These are phyloP conservation scores for Zapornia atra DNA, from an alignment of 2,113 vertebrate species.

Conservation along the genomic window DNA sequence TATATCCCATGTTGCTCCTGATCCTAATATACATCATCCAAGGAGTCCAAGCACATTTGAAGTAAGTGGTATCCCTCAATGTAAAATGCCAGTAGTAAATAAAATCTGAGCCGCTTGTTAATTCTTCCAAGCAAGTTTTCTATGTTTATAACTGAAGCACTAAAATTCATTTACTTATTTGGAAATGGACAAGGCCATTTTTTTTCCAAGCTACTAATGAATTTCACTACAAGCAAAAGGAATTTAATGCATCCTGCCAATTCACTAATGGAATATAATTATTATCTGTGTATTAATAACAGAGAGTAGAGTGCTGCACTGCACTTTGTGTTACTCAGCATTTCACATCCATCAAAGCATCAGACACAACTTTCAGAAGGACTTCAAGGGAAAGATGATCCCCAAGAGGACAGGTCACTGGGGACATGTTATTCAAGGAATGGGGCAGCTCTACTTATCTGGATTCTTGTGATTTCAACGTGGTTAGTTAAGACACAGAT, in stretches of 20 bases:
- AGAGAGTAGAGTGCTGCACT: background rate
- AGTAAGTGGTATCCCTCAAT: background rate
- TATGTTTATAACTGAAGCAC: background rate
- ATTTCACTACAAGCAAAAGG: background rate
- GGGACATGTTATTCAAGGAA: background rate
- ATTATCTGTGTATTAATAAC: background rate
- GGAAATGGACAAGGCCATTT: background rate
- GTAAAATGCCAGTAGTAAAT: background rate
- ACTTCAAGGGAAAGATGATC: background rate
- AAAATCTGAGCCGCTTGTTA: background rate
- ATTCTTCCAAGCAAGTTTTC: background rate
- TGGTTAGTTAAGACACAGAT: background rate
- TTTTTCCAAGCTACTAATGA: constrained; percentile 17
- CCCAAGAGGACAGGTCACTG: background rate
- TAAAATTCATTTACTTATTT: background rate
- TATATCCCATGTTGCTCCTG: background rate
- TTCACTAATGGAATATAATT: constrained; percentile 42
- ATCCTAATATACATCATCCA: background rate
- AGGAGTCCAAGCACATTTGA: background rate
- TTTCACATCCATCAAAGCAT: background rate
- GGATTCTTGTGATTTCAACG: background rate
- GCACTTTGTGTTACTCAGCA: background rate
- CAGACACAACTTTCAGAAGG: background rate
- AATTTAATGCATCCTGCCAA: background rate
- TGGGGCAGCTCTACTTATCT: background rate